phyloP scores from a whole-genome alignment of 1,140 invertebrate species.

The Sycophaga agraensis region DNA sequence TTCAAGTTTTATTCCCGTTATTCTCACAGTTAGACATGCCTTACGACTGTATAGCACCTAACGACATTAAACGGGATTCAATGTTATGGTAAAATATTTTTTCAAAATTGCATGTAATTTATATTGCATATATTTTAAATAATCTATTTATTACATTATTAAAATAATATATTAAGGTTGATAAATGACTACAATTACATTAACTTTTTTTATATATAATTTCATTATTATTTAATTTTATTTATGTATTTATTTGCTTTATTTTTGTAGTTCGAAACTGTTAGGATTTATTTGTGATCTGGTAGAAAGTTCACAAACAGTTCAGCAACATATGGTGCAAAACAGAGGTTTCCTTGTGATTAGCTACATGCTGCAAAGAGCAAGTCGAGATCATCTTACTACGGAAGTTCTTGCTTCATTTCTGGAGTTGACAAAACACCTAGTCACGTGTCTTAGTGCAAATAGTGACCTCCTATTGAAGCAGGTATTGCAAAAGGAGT shows the following conservation, averaged over 20 bases:
- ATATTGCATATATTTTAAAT: neutral
- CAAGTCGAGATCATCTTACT: slow-evolving; percentile 90
- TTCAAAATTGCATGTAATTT: too few relatives aligned
- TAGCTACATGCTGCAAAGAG: slow-evolving; percentile 93
- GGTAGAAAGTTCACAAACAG: slow-evolving; percentile 92
- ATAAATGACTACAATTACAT: too few relatives aligned
- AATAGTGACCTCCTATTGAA: slow-evolving; percentile 94
- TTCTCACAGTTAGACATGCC: slow-evolving; percentile 96
- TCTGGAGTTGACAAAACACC: slow-evolving; percentile 91
- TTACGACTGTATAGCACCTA: slow-evolving; percentile 72
- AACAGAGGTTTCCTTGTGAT: slow-evolving; percentile 97
- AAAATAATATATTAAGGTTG: too few relatives aligned
- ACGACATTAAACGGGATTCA: slow-evolving; percentile 80
- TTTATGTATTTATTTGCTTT: neutral
- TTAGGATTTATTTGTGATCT: slow-evolving; percentile 96
- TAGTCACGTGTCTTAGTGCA: slow-evolving; percentile 89
- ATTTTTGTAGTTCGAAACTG: slow-evolving; percentile 80
- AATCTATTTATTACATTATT: neutral
- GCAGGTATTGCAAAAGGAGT: slow-evolving; percentile 66
- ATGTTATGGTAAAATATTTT: slow-evolving; percentile 72
- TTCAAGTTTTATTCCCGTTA: slow-evolving; percentile 96
- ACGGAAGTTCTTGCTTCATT: slow-evolving; percentile 91
- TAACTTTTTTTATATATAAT: too few relatives aligned
- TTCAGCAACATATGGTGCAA: slow-evolving; percentile 99
- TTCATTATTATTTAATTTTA: neutral